Evolutionary conservation across 2,888 invertebrate species (phyloP), one percentile per base, ranked within the genome.

Genomic region (Leucophenga maculata): DNA sequence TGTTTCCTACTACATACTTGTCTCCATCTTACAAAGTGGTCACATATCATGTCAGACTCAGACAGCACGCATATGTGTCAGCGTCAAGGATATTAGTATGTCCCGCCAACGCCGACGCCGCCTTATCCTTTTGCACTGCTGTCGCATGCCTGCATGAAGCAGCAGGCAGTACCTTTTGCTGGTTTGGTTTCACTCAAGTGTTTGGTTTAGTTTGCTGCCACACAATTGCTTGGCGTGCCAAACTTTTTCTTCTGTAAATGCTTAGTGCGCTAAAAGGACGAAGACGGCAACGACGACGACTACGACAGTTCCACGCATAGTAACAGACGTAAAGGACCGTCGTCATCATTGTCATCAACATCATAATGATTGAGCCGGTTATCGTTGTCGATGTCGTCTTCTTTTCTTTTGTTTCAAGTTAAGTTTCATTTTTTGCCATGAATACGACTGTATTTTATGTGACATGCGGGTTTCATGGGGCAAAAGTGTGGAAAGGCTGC

Each of bases 21-120:
- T 73, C 75, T 75, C 70, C 78, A 84, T 80, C 80, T 78, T 76
- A 79, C 77, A 84, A 85, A 84, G 84, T 86, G 85, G 82, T 85
- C 83, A 78, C 81, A 85, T 82, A 85, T 84, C 79, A 82, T 86
- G 85, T 85, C 86, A 83, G 74, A 79, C 74, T 78, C 85, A 85
- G 79, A 77, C 77, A 77, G 74, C 75, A 78, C 77, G 73, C 79
- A 84, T 78, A 81, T 85, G 76, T 79, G 81, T 84, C 83, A 80
- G 65, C 59, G 68, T 59, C 50, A 64, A 55, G 55, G 16, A 44
- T 67, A 44, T 26, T n/a, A 22, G 20, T 55, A 13, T 66, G 48
- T n/a, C 20, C 32, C 14, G 39, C 44, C 46, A 18, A 46, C 60
- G 50, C 46, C 32, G n/a, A 13, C 59, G 46, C 55, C 48, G 50